These are phyloP conservation scores for Grapholita molesta DNA, from an alignment of 1,140 invertebrate genomes.

Conservation along the genomic window DNA sequence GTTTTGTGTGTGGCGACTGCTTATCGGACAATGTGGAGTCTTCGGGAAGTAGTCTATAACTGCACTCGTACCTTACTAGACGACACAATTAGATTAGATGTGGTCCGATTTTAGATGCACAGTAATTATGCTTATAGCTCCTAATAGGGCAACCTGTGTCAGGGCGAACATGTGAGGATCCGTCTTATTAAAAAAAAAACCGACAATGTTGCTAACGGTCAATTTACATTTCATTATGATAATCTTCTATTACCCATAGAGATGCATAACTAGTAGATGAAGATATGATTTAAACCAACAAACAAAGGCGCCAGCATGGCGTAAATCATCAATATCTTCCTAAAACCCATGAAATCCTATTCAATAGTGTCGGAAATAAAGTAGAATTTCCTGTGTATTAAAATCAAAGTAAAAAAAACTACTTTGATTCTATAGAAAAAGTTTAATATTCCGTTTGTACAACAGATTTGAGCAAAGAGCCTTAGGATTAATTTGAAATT, in stretches of 20 bases:
- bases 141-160: not conserved
- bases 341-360: too few relatives aligned
- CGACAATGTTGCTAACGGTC: not conserved
- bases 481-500: too few relatives aligned
- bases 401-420: too few relatives aligned
- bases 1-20: not conserved
- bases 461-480: too few relatives aligned
- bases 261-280: not conserved
- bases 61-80: not conserved
- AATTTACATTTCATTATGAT: not conserved
- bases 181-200: not conserved
- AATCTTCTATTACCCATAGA: not conserved
- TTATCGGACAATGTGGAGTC: not conserved
- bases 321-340: too few relatives aligned
- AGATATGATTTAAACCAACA: not conserved
- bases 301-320: not conserved
- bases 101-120: constrained; percentile 72
- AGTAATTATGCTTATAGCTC: constrained; percentile 61
- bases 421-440: too few relatives aligned
- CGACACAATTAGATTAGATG: constrained; percentile 17
- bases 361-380: too few relatives aligned
- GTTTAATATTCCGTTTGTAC: too few relatives aligned
- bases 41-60: not conserved
- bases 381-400: too few relatives aligned
- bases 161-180: not conserved